Conservation (phyloP, 2,797 vertebrate genomes). For the Gephyroberyx darwinii region DNA sequence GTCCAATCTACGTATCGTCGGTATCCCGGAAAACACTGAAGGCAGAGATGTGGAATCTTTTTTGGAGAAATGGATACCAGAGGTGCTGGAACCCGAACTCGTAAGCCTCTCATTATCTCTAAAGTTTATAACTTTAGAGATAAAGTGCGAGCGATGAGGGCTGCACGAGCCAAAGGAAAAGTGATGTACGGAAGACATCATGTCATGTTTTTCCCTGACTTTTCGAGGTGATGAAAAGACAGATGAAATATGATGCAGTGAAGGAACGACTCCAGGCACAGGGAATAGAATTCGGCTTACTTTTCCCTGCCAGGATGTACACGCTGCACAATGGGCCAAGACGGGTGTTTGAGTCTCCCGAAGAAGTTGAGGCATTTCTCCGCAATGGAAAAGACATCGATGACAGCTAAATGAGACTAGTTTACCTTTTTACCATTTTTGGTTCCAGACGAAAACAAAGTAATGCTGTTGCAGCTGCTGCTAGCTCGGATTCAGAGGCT, state of each 20-base stretch:
- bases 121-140: neutral
- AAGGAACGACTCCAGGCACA: neutral
- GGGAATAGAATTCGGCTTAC: neutral
- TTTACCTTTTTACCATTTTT: no score
- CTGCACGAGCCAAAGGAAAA: neutral
- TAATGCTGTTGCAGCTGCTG: no score
- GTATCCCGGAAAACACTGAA: neutral
- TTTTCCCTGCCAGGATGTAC: neutral
- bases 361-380: neutral
- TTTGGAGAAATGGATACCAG: neutral
- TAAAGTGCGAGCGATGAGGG: neutral
- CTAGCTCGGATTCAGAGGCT: no score
- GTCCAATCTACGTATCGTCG: neutral
- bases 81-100: neutral
- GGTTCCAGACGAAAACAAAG: no score
- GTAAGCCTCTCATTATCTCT: accelerated
- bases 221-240: neutral
- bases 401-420: no score
- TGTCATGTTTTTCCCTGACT: neutral
- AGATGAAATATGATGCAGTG: neutral
- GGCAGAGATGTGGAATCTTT: neutral
- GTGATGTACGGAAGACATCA: neutral
- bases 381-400: no score
- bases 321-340: neutral
- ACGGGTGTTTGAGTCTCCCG: neutral